A percentile compares a stretch with the other conserved stretches of the same genome.
These are phyloP conservation scores for Bruchidius siliquastri DNA, from an alignment of 2,888 invertebrate genomes.

Conservation along the genomic window DNA sequence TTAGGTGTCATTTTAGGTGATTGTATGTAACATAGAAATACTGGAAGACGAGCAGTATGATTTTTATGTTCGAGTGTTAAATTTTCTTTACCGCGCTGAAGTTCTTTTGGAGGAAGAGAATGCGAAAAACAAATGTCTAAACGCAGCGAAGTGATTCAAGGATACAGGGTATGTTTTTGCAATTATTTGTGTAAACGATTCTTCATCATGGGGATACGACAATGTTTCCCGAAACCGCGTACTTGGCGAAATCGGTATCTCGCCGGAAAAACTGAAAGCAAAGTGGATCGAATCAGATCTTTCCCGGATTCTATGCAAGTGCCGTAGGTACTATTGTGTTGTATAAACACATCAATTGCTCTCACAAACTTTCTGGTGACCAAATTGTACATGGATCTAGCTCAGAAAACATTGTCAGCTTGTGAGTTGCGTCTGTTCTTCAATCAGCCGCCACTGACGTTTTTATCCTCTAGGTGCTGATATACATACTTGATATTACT, in stretches of 20 bases:
- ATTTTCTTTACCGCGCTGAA: constrained; percentile 31
- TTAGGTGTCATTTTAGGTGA: too few relatives aligned
- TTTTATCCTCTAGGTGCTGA: too few relatives aligned
- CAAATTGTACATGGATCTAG: too few relatives aligned
- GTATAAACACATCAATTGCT: neutral
- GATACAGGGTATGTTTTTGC: constrained; percentile 93
- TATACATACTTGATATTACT: too few relatives aligned
- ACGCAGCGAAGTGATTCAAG: constrained; percentile 75
- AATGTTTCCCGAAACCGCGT: constrained; percentile 37
- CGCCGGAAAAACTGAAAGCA: neutral
- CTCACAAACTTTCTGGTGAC: too few relatives aligned
- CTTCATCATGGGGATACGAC: constrained; percentile 42
- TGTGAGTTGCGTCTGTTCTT: too few relatives aligned
- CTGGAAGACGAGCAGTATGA: neutral
- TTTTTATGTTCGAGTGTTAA: neutral
- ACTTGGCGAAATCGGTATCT: constrained; percentile 26
- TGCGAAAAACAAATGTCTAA: constrained; percentile 26
- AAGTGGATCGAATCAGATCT: neutral
- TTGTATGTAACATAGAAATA: too few relatives aligned
- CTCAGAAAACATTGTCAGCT: too few relatives aligned
- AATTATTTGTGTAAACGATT: constrained; percentile 70
- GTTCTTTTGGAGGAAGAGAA: constrained; percentile 2
- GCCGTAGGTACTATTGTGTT: neutral
- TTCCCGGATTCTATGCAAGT: neutral
- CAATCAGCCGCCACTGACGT: too few relatives aligned